Conservation (phyloP, 1,140 invertebrate genomes). For the Drosophila nigrodunni region DNA sequence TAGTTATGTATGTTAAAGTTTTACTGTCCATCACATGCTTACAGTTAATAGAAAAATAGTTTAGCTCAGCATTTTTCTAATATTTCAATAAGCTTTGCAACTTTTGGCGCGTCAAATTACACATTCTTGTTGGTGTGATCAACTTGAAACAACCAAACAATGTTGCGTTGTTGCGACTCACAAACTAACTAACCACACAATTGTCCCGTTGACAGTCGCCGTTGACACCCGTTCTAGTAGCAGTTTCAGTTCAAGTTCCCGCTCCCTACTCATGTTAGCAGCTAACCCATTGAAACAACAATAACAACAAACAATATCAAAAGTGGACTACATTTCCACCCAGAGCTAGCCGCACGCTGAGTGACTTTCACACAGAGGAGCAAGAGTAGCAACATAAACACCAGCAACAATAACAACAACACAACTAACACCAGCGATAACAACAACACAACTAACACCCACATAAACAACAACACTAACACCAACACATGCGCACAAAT, state of each 20-base stretch:
- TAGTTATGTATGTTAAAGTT: no score
- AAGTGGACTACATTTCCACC: slow-evolving; percentile 39
- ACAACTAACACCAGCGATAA: background rate
- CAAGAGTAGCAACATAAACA: slow-evolving; percentile 12
- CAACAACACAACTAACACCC: slow-evolving; percentile 4
- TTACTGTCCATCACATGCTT: no score
- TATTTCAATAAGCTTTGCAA: background rate
- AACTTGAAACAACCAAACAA: background rate
- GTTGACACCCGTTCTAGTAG: no score
- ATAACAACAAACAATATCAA: slow-evolving; percentile 24
- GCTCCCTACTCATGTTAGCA: background rate
- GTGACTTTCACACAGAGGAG: slow-evolving; percentile 35
- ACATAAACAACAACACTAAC: background rate
- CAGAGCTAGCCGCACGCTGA: slow-evolving; percentile 30
- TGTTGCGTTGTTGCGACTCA: background rate
- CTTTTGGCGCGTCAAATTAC: background rate
- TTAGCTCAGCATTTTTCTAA: background rate
- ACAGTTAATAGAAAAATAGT: no score
- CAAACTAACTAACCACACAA: slow-evolving; percentile 24
- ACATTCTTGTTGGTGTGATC: background rate
- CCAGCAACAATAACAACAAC: slow-evolving; percentile 4
- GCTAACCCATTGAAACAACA: slow-evolving; percentile 3
- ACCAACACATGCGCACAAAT: slow-evolving; percentile 11
- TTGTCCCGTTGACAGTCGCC: slow-evolving; percentile 13
- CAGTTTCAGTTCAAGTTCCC: background rate